phyloP scores from a whole-genome alignment of 2,797 vertebrate genomes.

The Graptemys geographica region DNA sequence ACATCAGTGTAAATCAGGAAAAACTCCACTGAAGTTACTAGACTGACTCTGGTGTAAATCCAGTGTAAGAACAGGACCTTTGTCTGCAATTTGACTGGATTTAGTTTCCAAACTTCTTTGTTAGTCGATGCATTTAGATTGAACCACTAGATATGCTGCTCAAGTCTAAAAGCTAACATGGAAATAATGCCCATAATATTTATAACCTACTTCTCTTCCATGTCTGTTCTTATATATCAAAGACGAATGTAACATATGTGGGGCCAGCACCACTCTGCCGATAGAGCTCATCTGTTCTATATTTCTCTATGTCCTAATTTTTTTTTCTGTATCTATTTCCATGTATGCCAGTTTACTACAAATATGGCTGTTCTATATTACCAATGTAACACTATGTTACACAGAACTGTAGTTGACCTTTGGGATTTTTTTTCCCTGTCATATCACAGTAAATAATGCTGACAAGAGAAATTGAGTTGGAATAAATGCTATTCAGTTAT shows the following conservation, averaged over 20 bases:
- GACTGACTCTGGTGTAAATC: constrained; percentile 25
- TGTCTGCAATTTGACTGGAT: not conserved
- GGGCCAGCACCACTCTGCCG: not conserved
- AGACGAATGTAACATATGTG: constrained; percentile 11
- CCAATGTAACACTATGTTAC: not conserved
- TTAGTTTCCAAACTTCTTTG: constrained; percentile 8
- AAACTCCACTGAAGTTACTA: constrained; percentile 28
- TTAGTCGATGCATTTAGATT: constrained; percentile 1
- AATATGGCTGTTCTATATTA: not conserved
- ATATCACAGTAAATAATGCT: not conserved
- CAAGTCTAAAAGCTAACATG: constrained; percentile 11
- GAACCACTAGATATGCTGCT: not conserved
- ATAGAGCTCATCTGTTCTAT: not conserved
- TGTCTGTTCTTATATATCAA: not conserved
- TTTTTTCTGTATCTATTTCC: fast-evolving
- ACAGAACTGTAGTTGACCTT: not conserved
- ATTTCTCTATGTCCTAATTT: not conserved
- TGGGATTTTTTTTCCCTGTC: not conserved
- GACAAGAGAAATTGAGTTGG: not conserved
- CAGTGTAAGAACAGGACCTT: constrained; percentile 17
- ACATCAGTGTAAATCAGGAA: not conserved
- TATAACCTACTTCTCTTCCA: constrained; percentile 15
- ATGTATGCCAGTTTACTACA: not conserved
- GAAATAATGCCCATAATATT: constrained; percentile 32
- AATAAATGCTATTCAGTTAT: not conserved